A percentile compares a stretch with the other conserved stretches of the same genome.
These are phyloP conservation scores for Cataglyphis rosenhaueri DNA, from an alignment of 2,888 invertebrate species.

Conservation along the genomic window DNA sequence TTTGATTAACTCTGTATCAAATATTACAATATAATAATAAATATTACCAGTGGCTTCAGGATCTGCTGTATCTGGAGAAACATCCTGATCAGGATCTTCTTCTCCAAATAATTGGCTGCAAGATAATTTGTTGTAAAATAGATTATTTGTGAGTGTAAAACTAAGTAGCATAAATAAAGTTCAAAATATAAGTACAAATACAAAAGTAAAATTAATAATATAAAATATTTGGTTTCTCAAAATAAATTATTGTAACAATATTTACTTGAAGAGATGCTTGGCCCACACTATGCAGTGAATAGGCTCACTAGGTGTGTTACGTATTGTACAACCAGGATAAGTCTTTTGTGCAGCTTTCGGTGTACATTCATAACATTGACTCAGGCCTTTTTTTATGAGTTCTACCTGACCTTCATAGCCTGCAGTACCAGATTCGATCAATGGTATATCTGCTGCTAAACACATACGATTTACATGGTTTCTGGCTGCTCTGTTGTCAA, in stretches of 20 bases:
- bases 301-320: slow-evolving; percentile 99
- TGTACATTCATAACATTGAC: slow-evolving; percentile 98
- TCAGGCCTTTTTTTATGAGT: slow-evolving; percentile 93
- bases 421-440: slow-evolving; percentile 98
- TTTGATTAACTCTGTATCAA: neutral
- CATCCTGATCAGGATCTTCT: slow-evolving; percentile 98
- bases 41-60: slow-evolving; percentile 93
- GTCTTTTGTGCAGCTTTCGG: slow-evolving; percentile 96
- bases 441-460: slow-evolving; percentile 96
- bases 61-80: slow-evolving; percentile 98
- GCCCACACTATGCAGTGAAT: slow-evolving; percentile 99
- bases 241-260: slow-evolving; percentile 60
- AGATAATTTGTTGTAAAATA: slow-evolving; percentile 21
- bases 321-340: slow-evolving; percentile 99
- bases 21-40: slow-evolving; percentile 19
- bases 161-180: neutral
- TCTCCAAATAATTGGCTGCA: slow-evolving; percentile 98
- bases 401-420: slow-evolving; percentile 99
- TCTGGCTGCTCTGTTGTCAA: slow-evolving; percentile 98
- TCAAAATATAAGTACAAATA: neutral
- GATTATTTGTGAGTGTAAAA: slow-evolving; percentile 11
- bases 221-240: slow-evolving; percentile 29
- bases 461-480: slow-evolving; percentile 99
- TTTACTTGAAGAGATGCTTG: slow-evolving; percentile 98
- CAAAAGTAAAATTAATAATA: neutral